Base-by-base conservation (phyloP, 1,140 invertebrate species). In the Drosophila busckii region DNA sequence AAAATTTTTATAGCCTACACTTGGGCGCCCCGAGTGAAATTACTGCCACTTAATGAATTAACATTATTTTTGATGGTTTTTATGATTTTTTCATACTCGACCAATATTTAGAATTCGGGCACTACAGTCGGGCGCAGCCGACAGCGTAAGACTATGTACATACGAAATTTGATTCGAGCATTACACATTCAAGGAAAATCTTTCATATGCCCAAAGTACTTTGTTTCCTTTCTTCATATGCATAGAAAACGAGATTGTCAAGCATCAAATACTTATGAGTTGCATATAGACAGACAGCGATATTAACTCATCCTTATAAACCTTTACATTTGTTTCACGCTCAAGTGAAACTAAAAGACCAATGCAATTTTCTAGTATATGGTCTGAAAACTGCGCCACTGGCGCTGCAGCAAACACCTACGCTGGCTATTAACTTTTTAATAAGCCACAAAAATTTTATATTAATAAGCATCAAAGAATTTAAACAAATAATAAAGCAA, bases 11-110 rank as follows among this genome's bases (percentile, higher is more conserved):
- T 82, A 76, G 76, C 76, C 69, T 62, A 76, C 70, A 75, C 76
- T 82, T 82, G 75, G 75, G 75, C 75, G 56, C 76, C 53, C 19
- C 44, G 65, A 44, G 65, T 60, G n/a, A 83, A 82, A 70, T 82
- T 82, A 82, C 76, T 65, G 75, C 75, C 75, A 82, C 75, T 82
- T 82, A 82, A 82, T 82, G 75, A 82, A 82, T 82, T 82, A 82
- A 82, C 75, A 82, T 82, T 82, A 75, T 82, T 82, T n/a, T 82
- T 82, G 76, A 82, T 82, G 75, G 76, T 70, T 60, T 82, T 82
- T 78, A 78, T 78, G 73, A 53, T 75, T 78, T 68, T 73, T 82
- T 82, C 75, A 68, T 78, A 66, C 64, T 55, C 45, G 23, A 16
- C 17, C 69, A 50, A n/a, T n/a, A n/a, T n/a, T n/a, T n/a, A n/a